Base-by-base conservation (phyloP, 1,140 invertebrate species). In the Camponotus vicinus region DNA sequence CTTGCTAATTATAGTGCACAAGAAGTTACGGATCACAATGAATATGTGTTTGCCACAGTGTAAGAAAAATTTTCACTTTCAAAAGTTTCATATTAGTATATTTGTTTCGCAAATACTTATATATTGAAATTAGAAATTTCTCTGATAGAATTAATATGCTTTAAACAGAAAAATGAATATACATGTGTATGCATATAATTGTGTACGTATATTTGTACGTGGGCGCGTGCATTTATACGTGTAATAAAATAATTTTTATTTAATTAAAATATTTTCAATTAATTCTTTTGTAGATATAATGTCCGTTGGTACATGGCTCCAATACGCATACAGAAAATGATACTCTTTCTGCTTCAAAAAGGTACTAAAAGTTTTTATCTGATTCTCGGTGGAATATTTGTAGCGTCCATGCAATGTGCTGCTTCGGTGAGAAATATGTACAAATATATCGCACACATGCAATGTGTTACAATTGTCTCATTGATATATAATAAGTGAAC, bases 221-320 rank as follows among this genome's bases (percentile, higher is more conserved):
- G 9, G 21, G 21, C 21, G 21, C 21, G 21, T 21, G 21, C 21
- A 21, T 21, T 21, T 0, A 21, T 21, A 21, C 0, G 21, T 21
- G 0, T 21, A 21, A 21, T 21, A 21, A 21, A 21, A 21, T 0
- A 0, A 21, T 21, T 21, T 21, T 21, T 21, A 21, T 21, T 21
- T 21, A 21, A 21, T 21, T 21, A 21, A 21, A 21, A 21, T 21
- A 21, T 42, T 6, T 42, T 42, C 4, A 52, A 64, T 77, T 63
- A 1, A 13, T 77, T 13, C 8, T 71, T 61, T 49, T 13, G 6
- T 61, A 82, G 79, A 18, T 82, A 82, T 5, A 82, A 82, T 11
- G 52, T 71, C 13, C 21, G 15, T 0, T 82, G 79, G 79, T 82
- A 82, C 15, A 0, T 61, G n/a, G 55, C 79, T 61, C 79, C 79